These are phyloP conservation scores for Platyscapa corneri DNA, from an alignment of 1,140 invertebrate species.

Conservation along the genomic window DNA sequence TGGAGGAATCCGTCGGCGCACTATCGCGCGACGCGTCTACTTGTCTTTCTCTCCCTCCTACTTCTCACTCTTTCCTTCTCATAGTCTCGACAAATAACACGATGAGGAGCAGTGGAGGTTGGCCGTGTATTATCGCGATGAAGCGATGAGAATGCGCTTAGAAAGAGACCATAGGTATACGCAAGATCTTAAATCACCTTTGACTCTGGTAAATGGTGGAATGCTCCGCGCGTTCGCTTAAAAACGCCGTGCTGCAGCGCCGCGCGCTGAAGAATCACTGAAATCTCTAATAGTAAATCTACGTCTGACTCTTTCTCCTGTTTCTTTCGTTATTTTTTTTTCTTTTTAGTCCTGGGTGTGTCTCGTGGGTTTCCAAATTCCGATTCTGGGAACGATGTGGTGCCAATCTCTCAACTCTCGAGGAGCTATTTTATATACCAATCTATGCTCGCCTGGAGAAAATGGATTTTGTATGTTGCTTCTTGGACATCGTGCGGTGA, in stretches of 20 bases:
- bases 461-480: constrained; percentile 52
- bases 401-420: not conserved
- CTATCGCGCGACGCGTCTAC: constrained; percentile 39
- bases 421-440: constrained; percentile 25
- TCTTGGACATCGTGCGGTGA: constrained; percentile 6
- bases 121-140: constrained; percentile 53
- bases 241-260: not conserved
- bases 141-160: constrained; percentile 42
- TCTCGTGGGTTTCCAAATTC: constrained; percentile 25
- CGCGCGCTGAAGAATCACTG: constrained; percentile 51
- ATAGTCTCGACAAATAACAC: not conserved
- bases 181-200: constrained; percentile 70
- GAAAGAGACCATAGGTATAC: constrained; percentile 52
- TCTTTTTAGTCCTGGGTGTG: constrained; percentile 10
- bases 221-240: not conserved
- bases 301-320: not conserved
- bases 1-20: not conserved
- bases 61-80: constrained; percentile 5
- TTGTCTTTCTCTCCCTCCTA: not conserved
- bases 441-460: constrained; percentile 50
- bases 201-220: constrained; percentile 63
- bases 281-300: constrained; percentile 66
- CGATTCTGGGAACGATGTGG: constrained; percentile 31
- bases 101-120: constrained; percentile 36
- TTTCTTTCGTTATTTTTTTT: not conserved